phyloP scores from a whole-genome alignment of 1,140 invertebrate genomes.

The Trachymyrmex septentrionalis region DNA sequence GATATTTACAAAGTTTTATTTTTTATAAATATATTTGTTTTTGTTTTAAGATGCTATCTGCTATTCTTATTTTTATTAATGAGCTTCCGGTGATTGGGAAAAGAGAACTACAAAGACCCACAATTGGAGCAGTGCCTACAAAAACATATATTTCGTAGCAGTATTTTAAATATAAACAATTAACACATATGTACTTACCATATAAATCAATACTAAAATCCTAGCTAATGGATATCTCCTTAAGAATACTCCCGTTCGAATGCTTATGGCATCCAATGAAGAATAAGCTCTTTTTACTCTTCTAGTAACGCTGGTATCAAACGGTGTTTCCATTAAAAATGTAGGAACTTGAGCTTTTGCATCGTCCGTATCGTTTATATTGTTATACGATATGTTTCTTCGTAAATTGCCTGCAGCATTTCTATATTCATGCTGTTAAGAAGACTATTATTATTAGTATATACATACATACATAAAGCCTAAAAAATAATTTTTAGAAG shows the following conservation, averaged over 20 bases:
- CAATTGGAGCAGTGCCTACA: slow-evolving; percentile 89
- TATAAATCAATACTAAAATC: slow-evolving; percentile 92
- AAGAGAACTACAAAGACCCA: slow-evolving; percentile 91
- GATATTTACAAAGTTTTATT: slow-evolving; percentile 35
- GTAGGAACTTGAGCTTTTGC: slow-evolving; percentile 90
- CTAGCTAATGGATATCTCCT: slow-evolving; percentile 93
- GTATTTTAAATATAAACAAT: slow-evolving; percentile 28
- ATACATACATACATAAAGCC: neutral
- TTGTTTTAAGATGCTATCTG: neutral
- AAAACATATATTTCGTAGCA: slow-evolving; percentile 69
- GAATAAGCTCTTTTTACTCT: slow-evolving; percentile 93
- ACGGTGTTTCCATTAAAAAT: slow-evolving; percentile 92
- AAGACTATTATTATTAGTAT: slow-evolving; percentile 42
- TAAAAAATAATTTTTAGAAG: neutral
- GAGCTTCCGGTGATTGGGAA: slow-evolving; percentile 90
- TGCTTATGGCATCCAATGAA: slow-evolving; percentile 91
- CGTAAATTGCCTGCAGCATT: slow-evolving; percentile 79
- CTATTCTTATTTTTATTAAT: slow-evolving; percentile 78
- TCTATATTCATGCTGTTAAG: slow-evolving; percentile 86
- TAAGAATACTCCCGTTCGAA: slow-evolving; percentile 93
- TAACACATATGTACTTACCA: slow-evolving; percentile 85
- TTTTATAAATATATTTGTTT: slow-evolving; percentile 54
- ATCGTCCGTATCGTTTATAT: slow-evolving; percentile 90
- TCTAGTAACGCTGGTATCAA: slow-evolving; percentile 92
- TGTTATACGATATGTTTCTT: slow-evolving; percentile 85